phyloP scores from a whole-genome alignment of 2,113 vertebrate genomes.

The Pitta sordida region DNA sequence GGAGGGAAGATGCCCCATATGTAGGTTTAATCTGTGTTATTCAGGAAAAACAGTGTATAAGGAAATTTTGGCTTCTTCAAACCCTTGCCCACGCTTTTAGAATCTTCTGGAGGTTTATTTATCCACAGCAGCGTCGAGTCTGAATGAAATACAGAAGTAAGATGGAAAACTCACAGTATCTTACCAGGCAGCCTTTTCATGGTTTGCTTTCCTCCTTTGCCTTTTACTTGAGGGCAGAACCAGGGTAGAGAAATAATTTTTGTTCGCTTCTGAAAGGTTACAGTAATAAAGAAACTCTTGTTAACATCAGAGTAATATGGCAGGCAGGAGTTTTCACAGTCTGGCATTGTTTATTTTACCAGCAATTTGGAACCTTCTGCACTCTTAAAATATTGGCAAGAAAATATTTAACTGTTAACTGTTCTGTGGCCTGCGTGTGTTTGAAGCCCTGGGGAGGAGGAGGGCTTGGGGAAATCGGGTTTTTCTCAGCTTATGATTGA shows the following conservation, averaged over 20 bases:
- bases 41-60: background rate
- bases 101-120: conserved; percentile 27
- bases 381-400: conserved; percentile 85
- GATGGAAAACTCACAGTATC: conserved; percentile 53
- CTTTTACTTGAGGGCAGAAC: conserved; percentile 78
- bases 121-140: background rate
- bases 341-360: conserved; percentile 85
- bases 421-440: conserved; percentile 51
- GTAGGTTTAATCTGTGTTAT: background rate
- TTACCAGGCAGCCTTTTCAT: conserved; percentile 68
- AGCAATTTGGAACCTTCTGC: conserved; percentile 85
- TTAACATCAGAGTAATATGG: conserved; percentile 80
- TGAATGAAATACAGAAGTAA: conserved; percentile 18
- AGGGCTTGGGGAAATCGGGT: conserved; percentile 47
- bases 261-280: conserved; percentile 83
- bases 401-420: conserved; percentile 80
- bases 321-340: conserved; percentile 83
- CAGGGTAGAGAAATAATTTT: conserved; percentile 82
- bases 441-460: conserved; percentile 61
- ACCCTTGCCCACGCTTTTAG: background rate
- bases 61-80: background rate
- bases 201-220: conserved; percentile 69
- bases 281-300: conserved; percentile 86
- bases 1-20: background rate
- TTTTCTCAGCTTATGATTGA: conserved; percentile 62